Evolutionary conservation across 2,797 vertebrate genomes (phyloP), one percentile per base, ranked within the genome.

Genomic region (Lateolabrax maculatus): DNA sequence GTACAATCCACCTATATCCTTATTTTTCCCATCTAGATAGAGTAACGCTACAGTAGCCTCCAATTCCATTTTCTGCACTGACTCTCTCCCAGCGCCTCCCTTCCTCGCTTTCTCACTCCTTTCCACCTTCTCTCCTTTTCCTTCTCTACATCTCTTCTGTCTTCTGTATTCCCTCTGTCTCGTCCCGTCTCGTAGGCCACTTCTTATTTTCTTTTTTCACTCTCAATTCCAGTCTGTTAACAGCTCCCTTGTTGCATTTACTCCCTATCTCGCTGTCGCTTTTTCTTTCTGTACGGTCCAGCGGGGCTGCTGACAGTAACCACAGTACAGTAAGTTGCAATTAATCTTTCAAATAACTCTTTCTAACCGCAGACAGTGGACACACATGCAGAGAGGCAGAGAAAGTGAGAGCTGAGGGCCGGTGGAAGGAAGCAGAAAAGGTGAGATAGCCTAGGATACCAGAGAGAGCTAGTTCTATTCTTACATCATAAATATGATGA

Each of bases 271-370:
- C 16, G 3, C 34, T 55, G 62, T 46, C 55, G 65, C 67, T 66
- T 25, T 67, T 52, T 82, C 75, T 77, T 67, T 63, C 51, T 12
- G 71, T 80, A 62, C 34, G 39, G 79, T 88, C 84, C 82, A 84
- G 82, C 21, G 78, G 80, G 71, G 79, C 71, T 85, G 77, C 86
- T 70, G 87, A 90, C 89, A 87, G 69, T 90, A 91, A 91, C 87
- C 90, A 90, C 82, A 85, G 60, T 89, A 87, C 84, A 88, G 91
- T 87, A 79, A 71, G 85, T 21, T 68, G 83, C 82, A 90, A 93
- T 94, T 93, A 89, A 95, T 95, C 92, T 92, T 90, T 91, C 84
- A 90, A 93, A 86, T 90, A 86, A 88, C 73, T 85, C 68, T 78
- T 53, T 77, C 77, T 79, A 71, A 63, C 57, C 55, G 51, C 76